Conservation (phyloP, 2,113 vertebrate species). For the Marcusenius ussheri region DNA sequence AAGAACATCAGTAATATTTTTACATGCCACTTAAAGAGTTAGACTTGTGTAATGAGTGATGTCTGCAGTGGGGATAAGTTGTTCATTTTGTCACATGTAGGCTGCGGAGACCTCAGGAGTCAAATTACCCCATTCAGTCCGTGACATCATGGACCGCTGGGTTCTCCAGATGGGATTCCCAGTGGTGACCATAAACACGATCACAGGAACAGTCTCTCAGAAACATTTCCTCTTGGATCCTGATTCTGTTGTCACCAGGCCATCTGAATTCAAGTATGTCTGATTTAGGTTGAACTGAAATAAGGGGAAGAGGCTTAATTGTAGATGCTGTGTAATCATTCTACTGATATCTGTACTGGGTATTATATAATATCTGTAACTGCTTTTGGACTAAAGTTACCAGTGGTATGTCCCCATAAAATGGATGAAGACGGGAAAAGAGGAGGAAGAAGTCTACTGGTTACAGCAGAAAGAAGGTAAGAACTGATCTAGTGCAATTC, state of each 20-base stretch:
- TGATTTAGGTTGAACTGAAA: background rate
- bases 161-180: conserved; percentile 91
- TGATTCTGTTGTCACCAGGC: conserved; percentile 40
- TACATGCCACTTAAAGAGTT: background rate
- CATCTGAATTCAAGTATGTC: conserved; percentile 62
- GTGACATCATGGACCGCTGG: conserved; percentile 81
- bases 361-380: background rate
- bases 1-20: background rate
- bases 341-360: background rate
- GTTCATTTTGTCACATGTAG: conserved; percentile 6
- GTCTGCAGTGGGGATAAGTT: background rate
- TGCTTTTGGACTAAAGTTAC: conserved; percentile 34
- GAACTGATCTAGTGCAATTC: background rate
- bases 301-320: background rate
- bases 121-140: conserved; percentile 38
- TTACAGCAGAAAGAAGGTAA: conserved; percentile 42
- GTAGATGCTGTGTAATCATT: background rate
- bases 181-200: conserved; percentile 66
- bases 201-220: conserved; percentile 53
- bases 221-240: conserved; percentile 76
- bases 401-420: conserved; percentile 48
- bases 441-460: conserved; percentile 32
- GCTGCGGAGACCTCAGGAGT: conserved; percentile 36
- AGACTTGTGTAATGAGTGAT: background rate
- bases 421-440: conserved; percentile 41